phyloP scores from a whole-genome alignment of 2,888 invertebrate species.

The Operophtera brumata region DNA sequence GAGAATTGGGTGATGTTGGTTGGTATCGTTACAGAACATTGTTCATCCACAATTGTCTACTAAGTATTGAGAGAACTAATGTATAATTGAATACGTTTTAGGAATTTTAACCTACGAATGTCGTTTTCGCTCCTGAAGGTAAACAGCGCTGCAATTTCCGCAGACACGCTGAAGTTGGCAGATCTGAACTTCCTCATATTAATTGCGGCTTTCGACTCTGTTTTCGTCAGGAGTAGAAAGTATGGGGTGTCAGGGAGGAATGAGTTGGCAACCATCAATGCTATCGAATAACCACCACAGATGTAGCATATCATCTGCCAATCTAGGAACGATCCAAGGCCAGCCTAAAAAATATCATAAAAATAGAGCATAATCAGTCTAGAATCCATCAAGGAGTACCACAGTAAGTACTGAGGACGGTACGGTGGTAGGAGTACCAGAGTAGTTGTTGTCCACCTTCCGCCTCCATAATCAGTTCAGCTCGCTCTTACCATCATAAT shows the following conservation, averaged over 20 bases:
- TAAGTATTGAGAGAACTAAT: background rate
- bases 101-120: constrained; percentile 50
- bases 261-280: constrained; percentile 35
- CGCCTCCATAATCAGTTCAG: no score
- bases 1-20: no score
- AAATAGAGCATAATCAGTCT: background rate
- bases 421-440: no score
- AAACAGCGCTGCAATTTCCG: constrained; percentile 49
- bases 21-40: no score
- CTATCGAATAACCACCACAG: constrained; percentile 34
- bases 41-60: no score
- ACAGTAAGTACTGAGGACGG: background rate
- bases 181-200: constrained; percentile 47
- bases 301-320: constrained; percentile 49
- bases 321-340: constrained; percentile 40
- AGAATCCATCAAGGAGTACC: background rate
- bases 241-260: constrained; percentile 60
- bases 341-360: constrained; percentile 41
- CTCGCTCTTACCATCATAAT: no score
- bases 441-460: no score
- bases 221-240: constrained; percentile 44
- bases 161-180: constrained; percentile 38
- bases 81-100: background rate
- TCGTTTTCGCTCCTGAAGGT: constrained; percentile 54
- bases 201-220: constrained; percentile 31